These are phyloP conservation scores for Fulmarus glacialis DNA, from an alignment of 2,113 vertebrate species.

Conservation along the genomic window DNA sequence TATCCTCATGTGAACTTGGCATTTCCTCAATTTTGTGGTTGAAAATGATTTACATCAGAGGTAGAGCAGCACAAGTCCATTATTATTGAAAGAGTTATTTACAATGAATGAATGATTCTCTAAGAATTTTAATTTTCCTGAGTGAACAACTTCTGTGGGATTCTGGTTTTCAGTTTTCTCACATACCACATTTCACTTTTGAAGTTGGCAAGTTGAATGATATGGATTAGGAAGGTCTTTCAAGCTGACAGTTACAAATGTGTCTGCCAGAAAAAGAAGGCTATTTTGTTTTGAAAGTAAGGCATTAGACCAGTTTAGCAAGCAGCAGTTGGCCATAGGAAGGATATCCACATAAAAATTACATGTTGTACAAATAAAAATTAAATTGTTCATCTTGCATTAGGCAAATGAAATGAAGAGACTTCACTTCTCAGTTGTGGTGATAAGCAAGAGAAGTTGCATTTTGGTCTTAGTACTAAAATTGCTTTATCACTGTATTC, in stretches of 20 bases:
- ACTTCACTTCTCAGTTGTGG: not conserved
- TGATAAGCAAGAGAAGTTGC: not conserved
- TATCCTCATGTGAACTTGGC: not conserved
- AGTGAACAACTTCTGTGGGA: not conserved
- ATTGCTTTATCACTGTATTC: not conserved
- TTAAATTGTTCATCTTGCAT: not conserved
- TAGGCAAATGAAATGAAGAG: not conserved
- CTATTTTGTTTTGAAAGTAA: not conserved
- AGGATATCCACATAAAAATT: not conserved
- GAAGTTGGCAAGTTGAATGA: not conserved
- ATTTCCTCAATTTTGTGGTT: not conserved
- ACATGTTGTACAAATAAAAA: not conserved
- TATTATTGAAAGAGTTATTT: not conserved
- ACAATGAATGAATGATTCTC: not conserved
- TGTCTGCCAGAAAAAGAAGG: not conserved
- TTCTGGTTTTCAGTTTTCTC: not conserved
- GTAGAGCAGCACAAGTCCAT: not conserved
- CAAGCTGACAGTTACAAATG: not conserved
- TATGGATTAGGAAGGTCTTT: not conserved
- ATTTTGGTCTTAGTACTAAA: not conserved
- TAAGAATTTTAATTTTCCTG: not conserved
- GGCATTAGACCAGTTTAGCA: not conserved
- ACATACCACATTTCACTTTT: not conserved
- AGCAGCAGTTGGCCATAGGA: not conserved
- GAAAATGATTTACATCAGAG: not conserved